Evolutionary conservation across 1,140 invertebrate genomes (phyloP), one percentile per base, ranked within the genome.

Genomic region (Oncopeltus fasciatus): DNA sequence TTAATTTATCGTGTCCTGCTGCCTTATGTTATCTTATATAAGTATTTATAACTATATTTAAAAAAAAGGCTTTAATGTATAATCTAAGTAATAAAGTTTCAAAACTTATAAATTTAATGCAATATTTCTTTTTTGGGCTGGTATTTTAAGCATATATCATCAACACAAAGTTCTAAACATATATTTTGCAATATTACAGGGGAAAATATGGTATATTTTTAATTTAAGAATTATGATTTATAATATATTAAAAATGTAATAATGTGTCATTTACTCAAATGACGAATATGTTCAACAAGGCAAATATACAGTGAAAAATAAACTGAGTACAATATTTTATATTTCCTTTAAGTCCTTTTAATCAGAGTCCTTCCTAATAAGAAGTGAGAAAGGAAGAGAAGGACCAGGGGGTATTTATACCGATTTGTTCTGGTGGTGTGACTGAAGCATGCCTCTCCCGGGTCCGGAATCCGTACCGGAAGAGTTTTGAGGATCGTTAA

Each of bases 161-260:
- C 24, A 53, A 53, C 49, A 53, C 49, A 53, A 53, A 53, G 49
- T 53, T 53, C 49, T 53, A 53, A 53, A 53, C 49, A 53, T 24
- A 53, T 53, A 53, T 53, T 53, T 53, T 53, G 49, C 49, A 49
- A 49, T 49, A 20, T 49, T 49, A 49, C 47, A 53, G 24, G 49
- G 49, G 24, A 24, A 53, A 46, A 53, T 53, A 53, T 24, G 20
- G 18, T 53, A 53, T 53, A 53, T 53, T 53, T 53, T 53, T 53
- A 53, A 53, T 53, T 53, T 53, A 27, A 53, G 16, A 53, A 24
- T 24, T 24, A 16, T 20, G 49, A 24, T 53, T 53, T 53, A 24
- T 24, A 53, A 53, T 24, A 53, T 53, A 24, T 18, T 53, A 53
- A 53, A 18, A 18, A 53, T 53, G 49, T 53, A 53, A 53, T 53